phyloP scores from a whole-genome alignment of 2,797 vertebrate species.

The Pipistrellus kuhlii region DNA sequence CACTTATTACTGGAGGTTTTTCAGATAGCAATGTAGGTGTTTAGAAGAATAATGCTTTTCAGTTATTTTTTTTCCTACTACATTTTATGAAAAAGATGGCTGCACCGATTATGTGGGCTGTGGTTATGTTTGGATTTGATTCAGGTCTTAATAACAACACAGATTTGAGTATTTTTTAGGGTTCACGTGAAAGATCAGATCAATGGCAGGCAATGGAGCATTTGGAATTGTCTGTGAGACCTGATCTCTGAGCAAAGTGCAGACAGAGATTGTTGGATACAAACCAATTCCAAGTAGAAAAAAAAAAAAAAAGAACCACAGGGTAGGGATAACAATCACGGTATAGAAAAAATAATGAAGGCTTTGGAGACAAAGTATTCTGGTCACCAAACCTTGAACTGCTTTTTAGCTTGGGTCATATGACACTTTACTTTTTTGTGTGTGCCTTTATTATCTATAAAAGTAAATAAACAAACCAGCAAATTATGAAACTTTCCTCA shows the following conservation, averaged over 20 bases:
- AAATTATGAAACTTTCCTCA: neutral
- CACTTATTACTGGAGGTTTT: neutral
- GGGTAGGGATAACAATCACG: neutral
- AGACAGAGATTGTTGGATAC: neutral
- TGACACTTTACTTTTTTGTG: neutral
- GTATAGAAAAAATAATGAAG: conserved; percentile 3
- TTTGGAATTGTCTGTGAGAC: neutral
- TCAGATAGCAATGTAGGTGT: neutral
- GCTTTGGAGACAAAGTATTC: neutral
- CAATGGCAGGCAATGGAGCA: neutral
- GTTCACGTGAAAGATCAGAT: conserved; percentile 22
- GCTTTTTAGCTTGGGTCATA: neutral
- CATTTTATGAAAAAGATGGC: neutral
- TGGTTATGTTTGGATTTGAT: conserved; percentile 6
- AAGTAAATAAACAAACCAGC: neutral
- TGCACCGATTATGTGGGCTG: neutral
- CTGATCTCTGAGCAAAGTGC: neutral
- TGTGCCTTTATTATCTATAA: neutral
- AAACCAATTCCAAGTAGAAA: conserved; percentile 36
- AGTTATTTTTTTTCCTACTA: neutral
- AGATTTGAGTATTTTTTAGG: neutral
- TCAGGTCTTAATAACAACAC: neutral
- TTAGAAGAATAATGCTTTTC: neutral
- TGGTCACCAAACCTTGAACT: neutral
- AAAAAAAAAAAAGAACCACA: neutral